Base-by-base conservation (phyloP, 2,888 invertebrate genomes). In the Agrypnus murinus region DNA sequence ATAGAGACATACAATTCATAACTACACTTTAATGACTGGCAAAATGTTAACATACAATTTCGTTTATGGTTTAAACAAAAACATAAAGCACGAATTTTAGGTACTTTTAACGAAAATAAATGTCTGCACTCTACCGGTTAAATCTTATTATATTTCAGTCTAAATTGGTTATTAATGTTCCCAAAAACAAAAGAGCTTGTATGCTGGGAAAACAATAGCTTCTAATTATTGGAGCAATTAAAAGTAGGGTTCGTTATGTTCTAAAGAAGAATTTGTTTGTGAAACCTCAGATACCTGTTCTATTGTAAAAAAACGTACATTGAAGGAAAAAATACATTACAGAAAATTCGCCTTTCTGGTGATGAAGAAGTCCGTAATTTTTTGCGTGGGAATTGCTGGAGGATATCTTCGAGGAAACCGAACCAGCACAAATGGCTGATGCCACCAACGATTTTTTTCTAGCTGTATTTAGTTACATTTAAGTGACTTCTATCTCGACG, bases 151-250 rank as follows among this genome's bases (percentile, higher is more conserved):
- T 40, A 40, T 25, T 58, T 58, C 58, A 43, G 40, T 43, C 40
- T 31, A 58, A 58, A 58, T 58, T 58, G 43, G 58, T 58, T 58
- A 58, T 58, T 43, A 58, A 43, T 58, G 43, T 43, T 43, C 25
- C n/a, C 31, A 15, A 10, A 0, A 58, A 58, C 58, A 58, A 58
- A 25, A 43, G 58, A 1, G 10, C 19, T n/a, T 57, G 17, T 12
- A 9, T 25, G 25, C 19, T 12, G 25, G 25, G 9, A 31, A 55
- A 43, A 58, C 58, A 58, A 58, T 58, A 43, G 58, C 58, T 31
- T 12, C 25, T 58, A 43, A 58, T 58, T 58, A 43, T 58, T 43
- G 31, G 2, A 14, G 58, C 58, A 58, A 58, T 58, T 58, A 58
- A 58, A 58, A 31, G 55, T 55, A 17, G 17, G 2, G 53, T 14